Evolutionary conservation across 2,888 invertebrate genomes (phyloP).

Genomic region (Trachelus stipa): DNA sequence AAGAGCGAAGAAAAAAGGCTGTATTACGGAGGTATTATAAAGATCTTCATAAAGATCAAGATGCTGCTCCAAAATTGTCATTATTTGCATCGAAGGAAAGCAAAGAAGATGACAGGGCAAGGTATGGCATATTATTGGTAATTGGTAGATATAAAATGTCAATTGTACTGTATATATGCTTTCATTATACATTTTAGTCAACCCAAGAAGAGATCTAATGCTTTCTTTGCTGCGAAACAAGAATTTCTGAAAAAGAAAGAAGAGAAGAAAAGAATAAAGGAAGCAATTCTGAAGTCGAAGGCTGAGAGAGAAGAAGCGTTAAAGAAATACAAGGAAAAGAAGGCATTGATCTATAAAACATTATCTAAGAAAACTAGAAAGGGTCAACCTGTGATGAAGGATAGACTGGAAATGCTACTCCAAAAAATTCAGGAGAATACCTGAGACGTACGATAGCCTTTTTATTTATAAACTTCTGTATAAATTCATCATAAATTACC

Average conservation of each 20-base stretch:
- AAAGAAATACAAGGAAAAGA: slow-evolving; percentile 77
- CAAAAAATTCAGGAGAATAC: slow-evolving; percentile 77
- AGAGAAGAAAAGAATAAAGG: slow-evolving; percentile 69
- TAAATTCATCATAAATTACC: neutral
- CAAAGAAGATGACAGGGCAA: slow-evolving; percentile 30
- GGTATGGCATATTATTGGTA: neutral
- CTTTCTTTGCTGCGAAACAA: slow-evolving; percentile 70
- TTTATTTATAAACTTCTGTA: neutral
- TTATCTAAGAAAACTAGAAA: slow-evolving; percentile 82
- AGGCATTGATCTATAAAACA: slow-evolving; percentile 77
- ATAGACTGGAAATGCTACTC: slow-evolving; percentile 80
- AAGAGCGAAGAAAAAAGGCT: slow-evolving; percentile 73
- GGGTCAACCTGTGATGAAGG: slow-evolving; percentile 89
- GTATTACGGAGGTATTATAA: slow-evolving; percentile 72
- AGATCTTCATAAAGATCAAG: slow-evolving; percentile 69
- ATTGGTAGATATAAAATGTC: neutral
- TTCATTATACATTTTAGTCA: slow-evolving; percentile 4
- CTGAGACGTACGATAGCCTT: slow-evolving; percentile 17
- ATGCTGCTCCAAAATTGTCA: slow-evolving; percentile 50
- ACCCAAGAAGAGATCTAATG: slow-evolving; percentile 59
- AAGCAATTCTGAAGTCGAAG: slow-evolving; percentile 68
- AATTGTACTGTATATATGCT: neutral
- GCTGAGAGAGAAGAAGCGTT: slow-evolving; percentile 74
- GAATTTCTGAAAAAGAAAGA: slow-evolving; percentile 70
- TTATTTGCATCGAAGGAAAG: slow-evolving; percentile 13